Conservation (phyloP, 2,888 invertebrate species). For the Diplazon laetatorius region DNA sequence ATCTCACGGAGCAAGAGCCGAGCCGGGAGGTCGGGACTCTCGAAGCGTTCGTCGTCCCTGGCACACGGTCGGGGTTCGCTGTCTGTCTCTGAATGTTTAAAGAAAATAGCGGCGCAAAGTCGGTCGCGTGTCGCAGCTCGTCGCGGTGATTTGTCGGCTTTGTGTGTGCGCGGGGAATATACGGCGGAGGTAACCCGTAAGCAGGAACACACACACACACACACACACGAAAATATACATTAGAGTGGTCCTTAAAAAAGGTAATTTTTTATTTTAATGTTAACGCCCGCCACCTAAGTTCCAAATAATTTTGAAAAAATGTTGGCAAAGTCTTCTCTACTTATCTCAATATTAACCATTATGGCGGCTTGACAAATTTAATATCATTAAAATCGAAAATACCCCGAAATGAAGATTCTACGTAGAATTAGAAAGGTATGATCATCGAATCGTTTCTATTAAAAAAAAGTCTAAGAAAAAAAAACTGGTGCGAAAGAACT, state of each 20-base stretch:
- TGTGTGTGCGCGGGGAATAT: conserved; percentile 55
- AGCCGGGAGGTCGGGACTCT: conserved; percentile 10
- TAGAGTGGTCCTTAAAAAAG: too few species aligned
- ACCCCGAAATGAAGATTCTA: too few species aligned
- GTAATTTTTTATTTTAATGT: too few species aligned
- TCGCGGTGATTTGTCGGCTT: conserved; percentile 76
- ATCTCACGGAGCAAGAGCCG: background rate
- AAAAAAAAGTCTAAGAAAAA: conserved; percentile 12
- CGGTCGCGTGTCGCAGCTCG: conserved; percentile 78
- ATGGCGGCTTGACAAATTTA: too few species aligned
- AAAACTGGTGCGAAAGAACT: conserved; percentile 21
- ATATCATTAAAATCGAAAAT: too few species aligned
- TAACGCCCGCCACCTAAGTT: too few species aligned
- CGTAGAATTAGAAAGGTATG: too few species aligned
- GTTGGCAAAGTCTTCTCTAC: too few species aligned
- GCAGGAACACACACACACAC: background rate
- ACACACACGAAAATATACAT: too few species aligned
- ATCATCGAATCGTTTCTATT: too few species aligned
- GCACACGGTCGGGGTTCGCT: conserved; percentile 41
- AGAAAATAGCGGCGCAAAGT: conserved; percentile 73
- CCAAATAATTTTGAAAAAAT: too few species aligned
- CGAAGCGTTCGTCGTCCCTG: conserved; percentile 36
- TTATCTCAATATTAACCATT: too few species aligned
- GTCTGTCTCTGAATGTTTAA: conserved; percentile 68
- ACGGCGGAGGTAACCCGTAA: conserved; percentile 37